Conservation (phyloP, 2,888 invertebrate species). For the Lissocephala sabroskyi region DNA sequence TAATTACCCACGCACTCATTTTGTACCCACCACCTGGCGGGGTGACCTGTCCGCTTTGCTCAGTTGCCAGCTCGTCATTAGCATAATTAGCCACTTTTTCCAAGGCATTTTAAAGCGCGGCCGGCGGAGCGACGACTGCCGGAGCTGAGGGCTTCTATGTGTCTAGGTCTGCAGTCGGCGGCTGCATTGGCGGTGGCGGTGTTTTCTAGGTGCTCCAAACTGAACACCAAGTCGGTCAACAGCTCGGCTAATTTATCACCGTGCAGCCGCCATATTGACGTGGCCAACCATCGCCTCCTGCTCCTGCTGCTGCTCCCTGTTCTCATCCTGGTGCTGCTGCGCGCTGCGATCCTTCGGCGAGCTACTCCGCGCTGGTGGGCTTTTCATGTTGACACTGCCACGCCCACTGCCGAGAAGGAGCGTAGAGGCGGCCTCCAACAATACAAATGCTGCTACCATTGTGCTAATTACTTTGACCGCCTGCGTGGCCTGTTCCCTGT, state of each 20-base stretch:
- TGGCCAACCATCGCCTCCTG: constrained; percentile 10
- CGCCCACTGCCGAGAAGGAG: constrained; percentile 29
- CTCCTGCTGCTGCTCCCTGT: constrained; percentile 15
- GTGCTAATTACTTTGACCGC: constrained; percentile 66
- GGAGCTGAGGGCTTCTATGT: constrained; percentile 8
- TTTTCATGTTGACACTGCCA: background rate
- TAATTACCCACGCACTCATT: constrained; percentile 47
- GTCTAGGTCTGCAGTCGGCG: constrained; percentile 6
- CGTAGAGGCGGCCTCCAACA: constrained; percentile 57
- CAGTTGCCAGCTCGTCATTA: constrained; percentile 28
- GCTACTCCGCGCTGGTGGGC: background rate
- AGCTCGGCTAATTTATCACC: constrained; percentile 56
- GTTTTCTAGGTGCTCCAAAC: constrained; percentile 15
- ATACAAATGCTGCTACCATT: constrained; percentile 62
- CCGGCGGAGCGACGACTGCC: too few relatives aligned
- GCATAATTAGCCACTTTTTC: constrained; percentile 38
- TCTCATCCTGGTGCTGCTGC: constrained; percentile 1
- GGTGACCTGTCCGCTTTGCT: constrained; percentile 2
- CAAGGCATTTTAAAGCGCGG: constrained; percentile 19
- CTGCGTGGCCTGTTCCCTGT: constrained; percentile 55
- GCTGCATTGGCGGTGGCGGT: constrained; percentile 44
- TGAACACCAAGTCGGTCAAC: constrained; percentile 6
- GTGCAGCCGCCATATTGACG: constrained; percentile 55
- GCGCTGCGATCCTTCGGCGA: background rate
- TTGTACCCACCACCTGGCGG: constrained; percentile 24